Evolutionary conservation across 1,140 invertebrate genomes (phyloP).

Genomic region (Melitaea cinxia): DNA sequence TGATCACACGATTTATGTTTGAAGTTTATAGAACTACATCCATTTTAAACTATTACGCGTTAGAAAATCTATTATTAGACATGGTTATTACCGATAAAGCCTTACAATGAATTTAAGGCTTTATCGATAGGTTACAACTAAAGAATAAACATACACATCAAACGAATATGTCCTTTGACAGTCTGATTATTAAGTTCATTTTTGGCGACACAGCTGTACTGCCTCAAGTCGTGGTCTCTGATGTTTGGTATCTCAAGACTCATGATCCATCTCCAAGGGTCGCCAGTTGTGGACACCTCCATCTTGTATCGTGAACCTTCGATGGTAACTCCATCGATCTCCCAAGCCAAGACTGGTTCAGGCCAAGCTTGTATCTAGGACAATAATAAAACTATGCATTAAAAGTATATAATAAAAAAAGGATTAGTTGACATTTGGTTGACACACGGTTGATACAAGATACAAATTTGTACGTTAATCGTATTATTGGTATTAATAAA

Average conservation of each 20-base stretch:
- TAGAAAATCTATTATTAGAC: too few relatives aligned
- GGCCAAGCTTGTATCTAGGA: slow-evolving; percentile 92
- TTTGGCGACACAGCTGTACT: slow-evolving; percentile 92
- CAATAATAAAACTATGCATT: slow-evolving; percentile 36
- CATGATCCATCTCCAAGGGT: slow-evolving; percentile 84
- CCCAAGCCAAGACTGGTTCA: slow-evolving; percentile 93
- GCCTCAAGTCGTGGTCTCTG: slow-evolving; percentile 84
- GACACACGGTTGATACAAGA: too few relatives aligned
- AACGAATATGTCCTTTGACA: slow-evolving; percentile 88
- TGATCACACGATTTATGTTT: too few relatives aligned
- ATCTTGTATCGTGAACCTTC: slow-evolving; percentile 87
- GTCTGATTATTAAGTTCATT: slow-evolving; percentile 87
- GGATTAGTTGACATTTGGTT: too few relatives aligned
- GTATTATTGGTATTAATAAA: too few relatives aligned
- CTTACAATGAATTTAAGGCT: too few relatives aligned
- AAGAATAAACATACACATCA: slow-evolving; percentile 89
- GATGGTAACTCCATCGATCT: slow-evolving; percentile 89
- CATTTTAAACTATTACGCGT: too few relatives aligned
- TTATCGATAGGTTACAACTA: too few relatives aligned
- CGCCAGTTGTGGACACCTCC: slow-evolving; percentile 82
- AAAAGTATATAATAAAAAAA: too few relatives aligned
- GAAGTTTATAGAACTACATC: too few relatives aligned
- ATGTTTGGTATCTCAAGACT: slow-evolving; percentile 88
- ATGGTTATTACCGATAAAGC: too few relatives aligned
- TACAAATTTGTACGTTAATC: too few relatives aligned